These are phyloP conservation scores for Oreohelix idahoensis DNA, from an alignment of 1,140 invertebrate genomes.

Conservation along the genomic window DNA sequence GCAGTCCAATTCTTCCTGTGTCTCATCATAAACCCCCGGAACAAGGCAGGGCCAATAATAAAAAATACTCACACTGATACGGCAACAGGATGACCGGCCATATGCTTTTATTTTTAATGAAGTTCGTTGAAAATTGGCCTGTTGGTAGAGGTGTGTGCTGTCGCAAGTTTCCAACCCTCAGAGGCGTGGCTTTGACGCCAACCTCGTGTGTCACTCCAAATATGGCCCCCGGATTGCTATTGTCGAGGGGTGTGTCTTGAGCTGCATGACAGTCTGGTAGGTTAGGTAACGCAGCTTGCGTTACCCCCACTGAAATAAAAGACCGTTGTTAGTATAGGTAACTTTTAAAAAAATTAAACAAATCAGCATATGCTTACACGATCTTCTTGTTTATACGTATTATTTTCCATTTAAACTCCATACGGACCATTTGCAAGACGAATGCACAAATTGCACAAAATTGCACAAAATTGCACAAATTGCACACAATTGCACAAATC, in stretches of 20 bases:
- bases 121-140: constrained; percentile 58
- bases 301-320: background rate
- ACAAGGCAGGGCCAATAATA: too few species aligned
- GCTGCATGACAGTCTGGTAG: constrained; percentile 49
- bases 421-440: too few species aligned
- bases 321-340: background rate
- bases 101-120: constrained; percentile 49
- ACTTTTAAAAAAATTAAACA: background rate
- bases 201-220: constrained; percentile 53
- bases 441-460: too few species aligned
- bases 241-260: constrained; percentile 50
- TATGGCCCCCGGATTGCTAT: constrained; percentile 44
- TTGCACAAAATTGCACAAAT: too few species aligned
- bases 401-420: too few species aligned
- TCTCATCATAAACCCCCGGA: too few species aligned
- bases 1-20: too few species aligned
- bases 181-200: constrained; percentile 46
- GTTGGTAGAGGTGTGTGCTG: constrained; percentile 53
- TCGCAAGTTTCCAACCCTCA: constrained; percentile 48
- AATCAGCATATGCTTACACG: too few species aligned
- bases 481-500: too few species aligned
- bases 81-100: constrained; percentile 53
- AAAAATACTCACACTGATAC: constrained; percentile 52
- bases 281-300: constrained; percentile 15
- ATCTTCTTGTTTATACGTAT: too few species aligned